A percentile compares a stretch with the other conserved stretches of the same genome.
Evolutionary conservation across 2,888 invertebrate species (phyloP).

Genomic region (Vesta saturnalis): DNA sequence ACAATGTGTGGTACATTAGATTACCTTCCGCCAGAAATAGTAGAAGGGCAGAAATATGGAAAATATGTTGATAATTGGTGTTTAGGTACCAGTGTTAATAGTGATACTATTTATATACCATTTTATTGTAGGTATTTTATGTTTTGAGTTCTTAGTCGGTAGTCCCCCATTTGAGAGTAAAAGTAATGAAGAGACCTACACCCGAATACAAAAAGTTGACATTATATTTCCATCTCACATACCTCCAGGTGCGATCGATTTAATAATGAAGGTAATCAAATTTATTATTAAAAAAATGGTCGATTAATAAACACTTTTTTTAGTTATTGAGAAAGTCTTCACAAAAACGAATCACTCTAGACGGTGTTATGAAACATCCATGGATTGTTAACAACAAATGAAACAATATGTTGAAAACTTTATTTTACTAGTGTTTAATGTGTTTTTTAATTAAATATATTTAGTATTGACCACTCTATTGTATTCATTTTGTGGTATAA

Average conservation of each 20-base stretch:
- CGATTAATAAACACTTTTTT: neutral
- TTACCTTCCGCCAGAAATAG: conserved; percentile 97
- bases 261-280: conserved; percentile 74
- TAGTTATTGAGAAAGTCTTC: neutral
- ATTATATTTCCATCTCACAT: conserved; percentile 74
- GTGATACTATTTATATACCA: neutral
- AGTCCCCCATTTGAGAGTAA: conserved; percentile 91
- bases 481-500: too few relatives aligned
- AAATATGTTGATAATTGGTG: conserved; percentile 95
- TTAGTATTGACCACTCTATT: too few relatives aligned
- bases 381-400: neutral
- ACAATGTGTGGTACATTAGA: conserved; percentile 96
- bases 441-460: too few relatives aligned
- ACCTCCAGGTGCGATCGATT: conserved; percentile 75
- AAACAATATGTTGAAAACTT: too few relatives aligned
- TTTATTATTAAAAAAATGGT: neutral
- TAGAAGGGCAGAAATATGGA: conserved; percentile 82
- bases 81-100: conserved; percentile 67
- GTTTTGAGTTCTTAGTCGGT: conserved; percentile 94
- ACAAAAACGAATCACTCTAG: neutral
- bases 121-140: conserved; percentile 66
- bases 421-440: too few relatives aligned
- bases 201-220: conserved; percentile 72
- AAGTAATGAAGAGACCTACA: conserved; percentile 75
- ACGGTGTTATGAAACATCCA: conserved; percentile 5